phyloP scores from a whole-genome alignment of 2,888 invertebrate species.

The Parapristionchus giblindavisi region DNA sequence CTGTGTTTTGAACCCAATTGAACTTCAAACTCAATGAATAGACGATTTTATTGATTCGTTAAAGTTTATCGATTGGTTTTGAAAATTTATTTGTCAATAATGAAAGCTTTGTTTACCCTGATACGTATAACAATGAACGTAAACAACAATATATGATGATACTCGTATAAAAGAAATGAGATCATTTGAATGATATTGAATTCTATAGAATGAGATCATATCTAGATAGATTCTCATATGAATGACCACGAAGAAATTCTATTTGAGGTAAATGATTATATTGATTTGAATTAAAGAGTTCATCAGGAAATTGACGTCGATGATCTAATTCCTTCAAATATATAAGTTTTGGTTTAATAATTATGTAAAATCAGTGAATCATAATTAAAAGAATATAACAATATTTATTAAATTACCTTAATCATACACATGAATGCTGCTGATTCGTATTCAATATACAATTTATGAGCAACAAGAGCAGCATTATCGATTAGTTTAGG shows the following conservation, averaged over 20 bases:
- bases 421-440: conserved; percentile 21
- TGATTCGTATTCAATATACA: conserved; percentile 24
- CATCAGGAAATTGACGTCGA: background rate
- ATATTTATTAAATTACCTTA: background rate
- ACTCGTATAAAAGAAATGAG: too few species aligned
- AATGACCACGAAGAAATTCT: background rate
- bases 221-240: conserved; percentile 20
- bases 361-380: too few species aligned
- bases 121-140: too few species aligned
- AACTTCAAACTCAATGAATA: too few species aligned
- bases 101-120: too few species aligned
- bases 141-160: too few species aligned
- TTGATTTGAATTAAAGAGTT: background rate
- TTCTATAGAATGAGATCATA: conserved; percentile 11
- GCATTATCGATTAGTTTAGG: background rate
- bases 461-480: conserved; percentile 22
- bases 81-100: too few species aligned
- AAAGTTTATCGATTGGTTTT: too few species aligned
- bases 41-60: too few species aligned
- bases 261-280: conserved; percentile 17
- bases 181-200: too few species aligned
- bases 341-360: background rate
- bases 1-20: too few species aligned
- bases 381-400: too few species aligned
- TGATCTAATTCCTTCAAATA: background rate